Conservation (phyloP, 2,888 invertebrate species). For the Tinea pellionella region DNA sequence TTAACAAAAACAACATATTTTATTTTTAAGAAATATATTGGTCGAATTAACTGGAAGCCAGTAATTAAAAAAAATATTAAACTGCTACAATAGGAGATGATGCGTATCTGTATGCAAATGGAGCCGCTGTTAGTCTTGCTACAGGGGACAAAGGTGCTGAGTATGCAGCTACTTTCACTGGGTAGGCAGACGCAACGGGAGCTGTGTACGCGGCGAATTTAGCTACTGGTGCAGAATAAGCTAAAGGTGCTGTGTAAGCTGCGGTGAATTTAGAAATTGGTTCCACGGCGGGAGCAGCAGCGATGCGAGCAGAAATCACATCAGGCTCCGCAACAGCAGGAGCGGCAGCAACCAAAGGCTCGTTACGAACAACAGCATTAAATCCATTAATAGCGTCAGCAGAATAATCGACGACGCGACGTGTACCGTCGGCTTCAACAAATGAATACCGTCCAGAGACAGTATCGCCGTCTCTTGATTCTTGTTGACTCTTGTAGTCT, state of each 20-base stretch:
- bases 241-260: conserved; percentile 32
- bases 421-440: conserved; percentile 53
- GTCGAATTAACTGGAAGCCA: background rate
- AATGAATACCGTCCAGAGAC: conserved; percentile 59
- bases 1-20: background rate
- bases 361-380: conserved; percentile 51
- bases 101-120: conserved; percentile 31
- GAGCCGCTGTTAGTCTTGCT: conserved; percentile 21
- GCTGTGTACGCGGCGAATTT: conserved; percentile 26
- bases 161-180: background rate
- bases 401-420: conserved; percentile 48
- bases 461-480: conserved; percentile 65
- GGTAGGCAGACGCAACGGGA: conserved; percentile 24
- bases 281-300: conserved; percentile 25
- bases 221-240: conserved; percentile 17
- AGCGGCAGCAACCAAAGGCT: conserved; percentile 35
- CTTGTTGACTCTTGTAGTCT: conserved; percentile 54
- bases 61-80: conserved; percentile 26
- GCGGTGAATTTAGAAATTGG: conserved; percentile 13
- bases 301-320: conserved; percentile 29
- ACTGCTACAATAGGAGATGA: conserved; percentile 38
- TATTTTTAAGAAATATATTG: background rate
- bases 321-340: conserved; percentile 30
- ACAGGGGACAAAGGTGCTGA: conserved; percentile 6
- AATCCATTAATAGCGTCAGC: conserved; percentile 55